Conservation (phyloP, 2,113 vertebrate species). For the Campylorhamphus procurvoides region DNA sequence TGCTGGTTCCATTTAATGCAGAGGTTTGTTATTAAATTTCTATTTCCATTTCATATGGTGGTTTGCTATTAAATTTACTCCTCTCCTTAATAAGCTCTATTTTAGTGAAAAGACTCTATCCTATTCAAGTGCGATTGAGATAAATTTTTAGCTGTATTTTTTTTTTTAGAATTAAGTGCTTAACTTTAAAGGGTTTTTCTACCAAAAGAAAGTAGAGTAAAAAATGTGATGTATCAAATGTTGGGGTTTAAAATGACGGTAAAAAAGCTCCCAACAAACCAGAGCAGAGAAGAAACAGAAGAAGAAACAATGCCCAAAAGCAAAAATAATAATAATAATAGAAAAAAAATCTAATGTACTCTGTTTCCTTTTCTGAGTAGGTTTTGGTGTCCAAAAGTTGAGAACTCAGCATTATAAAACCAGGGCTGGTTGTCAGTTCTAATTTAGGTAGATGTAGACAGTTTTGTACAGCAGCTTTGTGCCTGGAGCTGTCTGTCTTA, state of each 20-base stretch:
- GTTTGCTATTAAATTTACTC: background rate
- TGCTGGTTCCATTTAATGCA: background rate
- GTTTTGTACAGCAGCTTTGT: conserved; percentile 75
- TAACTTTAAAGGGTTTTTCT: background rate
- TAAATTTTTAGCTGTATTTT: background rate
- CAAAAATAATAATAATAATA: background rate
- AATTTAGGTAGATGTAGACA: conserved; percentile 79
- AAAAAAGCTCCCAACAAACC: background rate
- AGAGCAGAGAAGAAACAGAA: background rate
- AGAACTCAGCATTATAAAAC: conserved; percentile 72
- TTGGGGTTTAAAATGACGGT: background rate
- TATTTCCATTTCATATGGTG: background rate
- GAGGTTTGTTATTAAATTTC: background rate
- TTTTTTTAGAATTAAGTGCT: background rate
- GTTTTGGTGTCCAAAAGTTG: conserved; percentile 68
- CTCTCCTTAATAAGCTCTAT: background rate
- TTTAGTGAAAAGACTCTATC: background rate
- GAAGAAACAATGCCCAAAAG: conserved; percentile 51
- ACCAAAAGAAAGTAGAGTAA: background rate
- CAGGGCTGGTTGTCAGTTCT: conserved; percentile 79
- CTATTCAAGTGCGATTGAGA: background rate
- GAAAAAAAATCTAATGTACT: background rate
- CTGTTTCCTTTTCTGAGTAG: conserved; percentile 57
- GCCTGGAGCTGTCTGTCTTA: conserved; percentile 81
- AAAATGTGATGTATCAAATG: background rate